These are phyloP conservation scores for Valencia hispanica DNA, from an alignment of 2,797 vertebrate genomes.

Conservation along the genomic window DNA sequence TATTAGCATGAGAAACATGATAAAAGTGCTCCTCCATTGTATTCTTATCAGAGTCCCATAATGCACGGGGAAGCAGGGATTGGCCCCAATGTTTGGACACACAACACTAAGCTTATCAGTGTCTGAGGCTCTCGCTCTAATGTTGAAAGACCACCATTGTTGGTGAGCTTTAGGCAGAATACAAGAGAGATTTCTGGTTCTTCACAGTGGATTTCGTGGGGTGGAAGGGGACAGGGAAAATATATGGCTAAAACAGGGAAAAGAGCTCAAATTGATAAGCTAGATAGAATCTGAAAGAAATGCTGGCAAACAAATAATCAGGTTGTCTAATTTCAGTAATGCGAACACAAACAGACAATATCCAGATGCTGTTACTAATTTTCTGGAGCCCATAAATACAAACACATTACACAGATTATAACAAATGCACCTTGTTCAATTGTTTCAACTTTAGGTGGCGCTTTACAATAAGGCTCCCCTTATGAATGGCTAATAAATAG, in stretches of 20 bases:
- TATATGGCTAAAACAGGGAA: neutral
- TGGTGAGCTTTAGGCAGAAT: constrained; percentile 62
- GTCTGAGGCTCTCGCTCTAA: constrained; percentile 40
- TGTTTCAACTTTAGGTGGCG: too few species aligned
- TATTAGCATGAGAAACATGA: constrained; percentile 68
- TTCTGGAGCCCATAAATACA: too few species aligned
- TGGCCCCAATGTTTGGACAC: constrained; percentile 47
- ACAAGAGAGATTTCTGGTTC: constrained; percentile 54
- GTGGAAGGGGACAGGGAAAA: constrained; percentile 15
- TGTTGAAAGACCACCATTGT: constrained; percentile 62
- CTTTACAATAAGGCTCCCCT: too few species aligned
- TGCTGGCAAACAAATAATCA: constrained; percentile 7
- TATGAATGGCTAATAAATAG: too few species aligned
- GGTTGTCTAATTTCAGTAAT: neutral
- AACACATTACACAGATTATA: too few species aligned
- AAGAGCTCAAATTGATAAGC: constrained; percentile 15
- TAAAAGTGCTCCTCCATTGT: constrained; percentile 62
- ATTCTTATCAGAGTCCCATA: constrained; percentile 66
- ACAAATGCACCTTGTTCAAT: too few species aligned
- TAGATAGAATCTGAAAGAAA: constrained; percentile 18
- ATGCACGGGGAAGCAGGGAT: constrained; percentile 61
- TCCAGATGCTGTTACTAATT: too few species aligned
- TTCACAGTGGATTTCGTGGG: constrained; percentile 40
- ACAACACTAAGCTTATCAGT: constrained; percentile 58
- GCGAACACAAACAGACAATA: too few species aligned